These are phyloP conservation scores for Meloidogyne floridensis DNA, from an alignment of 1,140 invertebrate genomes.

Conservation along the genomic window DNA sequence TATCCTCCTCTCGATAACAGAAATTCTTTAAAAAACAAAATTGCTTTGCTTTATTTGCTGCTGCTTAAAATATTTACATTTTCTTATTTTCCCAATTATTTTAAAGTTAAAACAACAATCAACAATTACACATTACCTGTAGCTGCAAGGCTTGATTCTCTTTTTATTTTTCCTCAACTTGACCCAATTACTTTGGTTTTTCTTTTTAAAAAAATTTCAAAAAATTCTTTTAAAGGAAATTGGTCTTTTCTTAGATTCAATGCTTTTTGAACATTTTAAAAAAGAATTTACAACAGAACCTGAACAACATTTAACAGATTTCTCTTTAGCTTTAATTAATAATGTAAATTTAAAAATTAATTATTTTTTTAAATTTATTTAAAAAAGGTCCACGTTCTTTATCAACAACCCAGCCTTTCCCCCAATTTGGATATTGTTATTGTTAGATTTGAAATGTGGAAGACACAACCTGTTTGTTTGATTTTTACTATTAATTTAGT, in stretches of 20 bases:
- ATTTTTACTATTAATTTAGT: no score
- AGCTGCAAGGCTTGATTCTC: conserved; percentile 60
- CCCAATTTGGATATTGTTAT: conserved; percentile 65
- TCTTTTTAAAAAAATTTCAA: background rate
- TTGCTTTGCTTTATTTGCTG: background rate
- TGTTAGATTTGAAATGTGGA: conserved; percentile 65
- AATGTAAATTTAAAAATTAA: conserved; percentile 41
- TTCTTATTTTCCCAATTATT: conserved; percentile 26
- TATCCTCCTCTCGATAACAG: no score
- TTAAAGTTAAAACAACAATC: conserved; percentile 30
- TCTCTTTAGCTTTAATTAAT: conserved; percentile 63
- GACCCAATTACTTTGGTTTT: conserved; percentile 66
- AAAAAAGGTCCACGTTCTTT: conserved; percentile 54
- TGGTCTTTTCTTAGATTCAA: conserved; percentile 61
- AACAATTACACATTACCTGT: conserved; percentile 63
- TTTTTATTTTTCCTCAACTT: conserved; percentile 65
- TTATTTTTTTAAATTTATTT: background rate
- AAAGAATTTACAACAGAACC: conserved; percentile 58
- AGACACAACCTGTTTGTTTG: conserved; percentile 55
- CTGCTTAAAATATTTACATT: background rate
- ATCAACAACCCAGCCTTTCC: conserved; percentile 62
- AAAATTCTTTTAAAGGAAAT: conserved; percentile 12
- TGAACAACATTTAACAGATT: conserved; percentile 63
- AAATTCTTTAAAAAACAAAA: background rate
- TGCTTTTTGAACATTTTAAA: conserved; percentile 62